Percentiles rank a stretch among this genome's conserved stretches.
These are phyloP conservation scores for Bufotes viridis DNA, from an alignment of 2,797 vertebrate genomes.

Conservation along the genomic window DNA sequence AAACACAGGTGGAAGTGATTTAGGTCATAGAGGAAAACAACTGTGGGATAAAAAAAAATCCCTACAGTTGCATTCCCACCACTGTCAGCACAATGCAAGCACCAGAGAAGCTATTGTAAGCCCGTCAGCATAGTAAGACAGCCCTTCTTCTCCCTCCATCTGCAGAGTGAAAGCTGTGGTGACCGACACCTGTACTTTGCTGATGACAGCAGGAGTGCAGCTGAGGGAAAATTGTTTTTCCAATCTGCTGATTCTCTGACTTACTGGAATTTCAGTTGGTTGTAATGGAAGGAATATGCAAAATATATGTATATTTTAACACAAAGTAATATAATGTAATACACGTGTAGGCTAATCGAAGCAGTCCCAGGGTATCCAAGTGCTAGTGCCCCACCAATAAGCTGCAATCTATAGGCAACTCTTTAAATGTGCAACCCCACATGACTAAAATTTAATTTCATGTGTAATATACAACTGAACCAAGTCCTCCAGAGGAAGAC, in stretches of 20 bases:
- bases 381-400: neutral
- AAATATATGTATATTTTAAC: neutral
- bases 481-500: no score
- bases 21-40: neutral
- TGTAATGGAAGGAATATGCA: neutral
- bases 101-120: neutral
- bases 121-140: neutral
- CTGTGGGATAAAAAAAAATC: neutral
- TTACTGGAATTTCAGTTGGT: neutral
- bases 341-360: neutral
- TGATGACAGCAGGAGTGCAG: neutral
- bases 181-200: neutral
- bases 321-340: neutral
- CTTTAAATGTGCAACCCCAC: neutral
- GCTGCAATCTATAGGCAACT: neutral
- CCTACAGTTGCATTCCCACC: neutral
- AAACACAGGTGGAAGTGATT: constrained; percentile 1
- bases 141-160: neutral
- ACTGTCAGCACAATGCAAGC: neutral
- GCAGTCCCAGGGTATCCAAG: neutral
- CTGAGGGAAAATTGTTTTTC: neutral
- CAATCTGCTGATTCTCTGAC: neutral
- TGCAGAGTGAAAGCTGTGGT: neutral
- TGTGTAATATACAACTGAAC: no score
- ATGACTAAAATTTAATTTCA: neutral